Conservation (phyloP, 2,888 invertebrate species). For the Hyalella azteca region DNA sequence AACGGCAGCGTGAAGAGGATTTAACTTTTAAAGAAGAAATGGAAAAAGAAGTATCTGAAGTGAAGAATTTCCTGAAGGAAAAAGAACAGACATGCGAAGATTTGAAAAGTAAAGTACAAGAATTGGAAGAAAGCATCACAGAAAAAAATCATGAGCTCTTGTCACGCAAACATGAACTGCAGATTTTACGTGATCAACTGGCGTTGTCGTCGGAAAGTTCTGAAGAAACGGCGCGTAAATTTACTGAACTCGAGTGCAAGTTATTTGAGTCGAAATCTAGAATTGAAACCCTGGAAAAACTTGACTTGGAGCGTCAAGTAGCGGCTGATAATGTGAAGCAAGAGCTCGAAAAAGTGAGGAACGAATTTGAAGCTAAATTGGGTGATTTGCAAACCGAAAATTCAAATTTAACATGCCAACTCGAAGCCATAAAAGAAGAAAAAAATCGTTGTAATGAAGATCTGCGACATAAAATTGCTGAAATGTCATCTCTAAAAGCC, state of each 20-base stretch:
- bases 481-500: not conserved
- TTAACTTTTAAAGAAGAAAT: not conserved
- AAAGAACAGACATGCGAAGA: not conserved
- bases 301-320: not conserved
- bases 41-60: not conserved
- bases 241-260: not conserved
- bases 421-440: not conserved
- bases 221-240: not conserved
- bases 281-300: not conserved
- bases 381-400: not conserved
- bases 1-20: not conserved
- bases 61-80: not conserved
- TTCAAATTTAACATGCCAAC: not conserved
- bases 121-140: not conserved
- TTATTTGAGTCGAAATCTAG: not conserved
- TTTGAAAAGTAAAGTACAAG: not conserved
- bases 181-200: not conserved
- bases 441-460: constrained; percentile 23
- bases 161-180: not conserved
- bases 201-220: not conserved
- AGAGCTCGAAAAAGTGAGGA: not conserved
- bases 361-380: not conserved
- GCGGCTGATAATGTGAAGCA: not conserved
- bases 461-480: not conserved
- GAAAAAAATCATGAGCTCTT: not conserved